A percentile compares a stretch with the other conserved stretches of the same genome.
phyloP scores from a whole-genome alignment of 1,140 invertebrate species.

The Maconellicoccus hirsutus region DNA sequence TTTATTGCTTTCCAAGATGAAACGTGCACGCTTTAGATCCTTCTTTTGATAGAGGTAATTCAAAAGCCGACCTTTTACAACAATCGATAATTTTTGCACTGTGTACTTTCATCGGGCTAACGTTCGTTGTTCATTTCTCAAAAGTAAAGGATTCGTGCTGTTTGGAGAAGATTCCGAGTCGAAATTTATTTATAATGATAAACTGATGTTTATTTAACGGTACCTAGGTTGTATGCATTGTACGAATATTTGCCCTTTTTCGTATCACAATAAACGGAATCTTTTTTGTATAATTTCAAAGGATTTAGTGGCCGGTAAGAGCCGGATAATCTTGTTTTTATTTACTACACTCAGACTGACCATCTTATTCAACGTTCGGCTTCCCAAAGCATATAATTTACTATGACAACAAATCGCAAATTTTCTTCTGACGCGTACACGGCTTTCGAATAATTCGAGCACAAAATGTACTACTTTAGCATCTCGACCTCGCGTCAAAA shows the following conservation, averaged over 20 bases:
- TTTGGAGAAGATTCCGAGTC: background rate
- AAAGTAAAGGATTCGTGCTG: background rate
- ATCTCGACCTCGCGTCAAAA: no score
- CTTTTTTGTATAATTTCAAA: background rate
- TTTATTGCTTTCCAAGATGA: background rate
- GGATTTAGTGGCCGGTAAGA: background rate
- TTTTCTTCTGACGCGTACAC: background rate
- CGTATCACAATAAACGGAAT: background rate
- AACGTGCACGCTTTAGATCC: constrained; percentile 7
- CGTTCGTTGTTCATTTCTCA: background rate
- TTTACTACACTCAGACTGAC: background rate
- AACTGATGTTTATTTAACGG: background rate
- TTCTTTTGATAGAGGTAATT: background rate
- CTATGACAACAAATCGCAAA: background rate
- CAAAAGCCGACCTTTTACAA: background rate
- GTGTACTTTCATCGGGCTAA: no score
- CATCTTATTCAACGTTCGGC: background rate
- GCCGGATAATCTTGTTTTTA: constrained; percentile 1
- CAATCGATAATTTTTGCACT: background rate
- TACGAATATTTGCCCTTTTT: background rate
- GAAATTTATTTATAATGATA: background rate
- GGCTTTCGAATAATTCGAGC: background rate
- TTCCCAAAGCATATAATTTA: background rate
- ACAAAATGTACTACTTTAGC: no score
- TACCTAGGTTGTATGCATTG: background rate